These are phyloP conservation scores for Papilio polytes DNA, from an alignment of 1,140 invertebrate genomes.

Conservation along the genomic window DNA sequence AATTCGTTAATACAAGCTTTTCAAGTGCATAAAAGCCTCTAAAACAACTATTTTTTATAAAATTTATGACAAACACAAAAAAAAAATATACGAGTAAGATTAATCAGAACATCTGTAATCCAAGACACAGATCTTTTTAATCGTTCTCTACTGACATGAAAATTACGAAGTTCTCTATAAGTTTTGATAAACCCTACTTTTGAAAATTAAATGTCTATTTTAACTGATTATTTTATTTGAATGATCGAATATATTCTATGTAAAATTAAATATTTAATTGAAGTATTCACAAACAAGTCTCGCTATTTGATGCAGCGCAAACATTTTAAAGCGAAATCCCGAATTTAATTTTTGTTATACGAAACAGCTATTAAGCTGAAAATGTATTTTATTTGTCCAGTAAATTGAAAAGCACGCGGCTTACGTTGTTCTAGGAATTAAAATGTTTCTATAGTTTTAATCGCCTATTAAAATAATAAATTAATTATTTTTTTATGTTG, in stretches of 20 bases:
- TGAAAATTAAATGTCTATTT: no score
- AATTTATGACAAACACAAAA: no score
- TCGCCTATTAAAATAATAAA: background rate
- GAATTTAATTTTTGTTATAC: slow-evolving; percentile 39
- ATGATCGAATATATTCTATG: background rate
- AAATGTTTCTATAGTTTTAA: background rate
- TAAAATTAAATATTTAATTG: background rate
- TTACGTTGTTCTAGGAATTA: slow-evolving; percentile 4
- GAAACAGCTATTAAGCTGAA: slow-evolving; percentile 30
- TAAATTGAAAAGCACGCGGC: slow-evolving; percentile 21
- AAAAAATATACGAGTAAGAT: no score
- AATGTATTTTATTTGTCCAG: slow-evolving; percentile 38
- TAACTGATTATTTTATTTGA: background rate
- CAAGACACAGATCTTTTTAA: no score
- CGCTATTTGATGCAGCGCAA: slow-evolving; percentile 30
- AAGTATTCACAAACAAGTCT: slow-evolving; percentile 20
- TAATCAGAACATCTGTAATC: no score
- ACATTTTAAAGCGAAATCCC: slow-evolving; percentile 26
- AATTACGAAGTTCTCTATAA: no score
- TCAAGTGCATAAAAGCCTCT: no score
- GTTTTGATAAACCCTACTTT: no score
- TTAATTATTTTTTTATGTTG: background rate
- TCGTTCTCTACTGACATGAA: no score
- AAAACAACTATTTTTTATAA: no score
- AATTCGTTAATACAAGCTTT: no score